Conservation (phyloP, 2,888 invertebrate species). For the Acholoe squamosa region DNA sequence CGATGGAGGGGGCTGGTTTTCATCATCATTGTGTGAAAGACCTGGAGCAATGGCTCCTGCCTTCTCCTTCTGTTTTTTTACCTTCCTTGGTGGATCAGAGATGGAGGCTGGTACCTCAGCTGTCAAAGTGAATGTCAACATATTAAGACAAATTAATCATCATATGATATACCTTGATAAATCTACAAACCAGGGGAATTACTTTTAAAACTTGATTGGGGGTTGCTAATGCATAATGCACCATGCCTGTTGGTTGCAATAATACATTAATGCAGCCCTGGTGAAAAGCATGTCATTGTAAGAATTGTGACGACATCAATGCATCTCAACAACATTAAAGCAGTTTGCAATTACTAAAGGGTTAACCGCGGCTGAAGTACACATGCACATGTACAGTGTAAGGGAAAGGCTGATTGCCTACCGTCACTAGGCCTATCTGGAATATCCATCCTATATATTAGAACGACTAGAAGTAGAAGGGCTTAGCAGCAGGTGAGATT, state of each 20-base stretch:
- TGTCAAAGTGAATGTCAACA: neutral
- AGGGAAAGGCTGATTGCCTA: too few species aligned
- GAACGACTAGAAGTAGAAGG: too few species aligned
- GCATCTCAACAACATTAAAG: too few species aligned
- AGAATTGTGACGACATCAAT: too few species aligned
- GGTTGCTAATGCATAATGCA: neutral
- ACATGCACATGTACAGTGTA: too few species aligned
- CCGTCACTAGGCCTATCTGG: too few species aligned
- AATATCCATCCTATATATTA: too few species aligned
- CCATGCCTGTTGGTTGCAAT: neutral
- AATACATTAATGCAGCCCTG: too few species aligned
- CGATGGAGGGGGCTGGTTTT: neutral
- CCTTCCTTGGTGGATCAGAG: conserved; percentile 24
- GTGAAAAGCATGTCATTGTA: too few species aligned
- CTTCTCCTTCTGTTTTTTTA: neutral
- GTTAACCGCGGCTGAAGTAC: too few species aligned
- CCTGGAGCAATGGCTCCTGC: neutral
- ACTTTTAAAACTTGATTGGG: neutral
- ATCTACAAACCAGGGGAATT: neutral
- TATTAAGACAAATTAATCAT: neutral
- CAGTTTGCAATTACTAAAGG: too few species aligned
- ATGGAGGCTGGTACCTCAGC: neutral
- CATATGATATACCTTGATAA: neutral
- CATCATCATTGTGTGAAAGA: neutral
- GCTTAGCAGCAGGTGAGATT: too few species aligned